A percentile compares a stretch with the other conserved stretches of the same genome.
phyloP scores from a whole-genome alignment of 2,888 invertebrate species.

The Lacanobia wlatinum region DNA sequence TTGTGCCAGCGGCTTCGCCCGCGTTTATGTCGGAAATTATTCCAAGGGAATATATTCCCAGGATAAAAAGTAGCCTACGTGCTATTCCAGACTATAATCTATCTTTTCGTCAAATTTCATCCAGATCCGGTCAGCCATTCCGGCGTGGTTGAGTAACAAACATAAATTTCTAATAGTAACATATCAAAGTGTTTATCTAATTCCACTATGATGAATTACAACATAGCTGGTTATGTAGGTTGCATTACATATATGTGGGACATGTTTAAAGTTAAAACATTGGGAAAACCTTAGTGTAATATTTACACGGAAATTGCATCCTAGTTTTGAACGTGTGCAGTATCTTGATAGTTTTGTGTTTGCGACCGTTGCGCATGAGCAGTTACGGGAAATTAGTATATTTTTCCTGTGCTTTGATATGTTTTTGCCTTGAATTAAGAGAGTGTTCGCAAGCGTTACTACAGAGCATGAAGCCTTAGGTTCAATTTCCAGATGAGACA shows the following conservation, averaged over 20 bases:
- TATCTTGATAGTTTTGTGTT: conserved; percentile 25
- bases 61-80: too few relatives aligned
- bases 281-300: conserved; percentile 46
- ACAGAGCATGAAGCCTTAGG: too few relatives aligned
- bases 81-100: too few relatives aligned
- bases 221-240: conserved; percentile 41
- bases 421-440: too few relatives aligned
- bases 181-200: conserved; percentile 50
- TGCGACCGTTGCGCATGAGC: background rate
- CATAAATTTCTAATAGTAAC: background rate
- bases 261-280: conserved; percentile 29
- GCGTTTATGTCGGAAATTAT: too few relatives aligned
- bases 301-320: conserved; percentile 46
- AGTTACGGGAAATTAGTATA: background rate
- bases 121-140: too few relatives aligned
- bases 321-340: conserved; percentile 16
- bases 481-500: too few relatives aligned
- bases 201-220: conserved; percentile 43
- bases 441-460: too few relatives aligned
- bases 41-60: too few relatives aligned
- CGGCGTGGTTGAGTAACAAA: too few relatives aligned
- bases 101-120: too few relatives aligned
- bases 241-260: conserved; percentile 30
- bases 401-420: background rate
- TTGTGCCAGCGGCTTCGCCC: too few relatives aligned